Evolutionary conservation across 2,888 invertebrate genomes (phyloP), one percentile per base, ranked within the genome.

Genomic region (Anticlea derivata): DNA sequence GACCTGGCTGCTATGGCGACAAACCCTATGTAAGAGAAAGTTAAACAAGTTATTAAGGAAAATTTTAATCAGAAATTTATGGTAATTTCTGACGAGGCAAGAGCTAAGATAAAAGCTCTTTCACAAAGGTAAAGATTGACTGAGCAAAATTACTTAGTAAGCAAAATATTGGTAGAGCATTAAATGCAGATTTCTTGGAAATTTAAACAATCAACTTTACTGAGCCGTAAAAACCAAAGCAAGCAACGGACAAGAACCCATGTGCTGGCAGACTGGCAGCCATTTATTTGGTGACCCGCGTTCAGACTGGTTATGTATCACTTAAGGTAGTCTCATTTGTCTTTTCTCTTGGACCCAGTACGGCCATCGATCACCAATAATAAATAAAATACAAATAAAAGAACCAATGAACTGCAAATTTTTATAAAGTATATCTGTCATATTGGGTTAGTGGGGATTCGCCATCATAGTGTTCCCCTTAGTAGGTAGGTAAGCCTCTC

Each of bases 51-150:
- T 67, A 59, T 65, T 66, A 63, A 66, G 63, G 68, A 69, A 73
- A 71, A 75, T 75, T 73, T 75, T 73, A 73, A 79, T 78, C 73
- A 68, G 50, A 60, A 70, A 61, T 75, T 77, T 75, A 80, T 80
- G 80, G 48, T 73, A 78, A 82, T 81, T 74, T 65, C 31, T 59
- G 60, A 63, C 40, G 55, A 55, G 58, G 57, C 49, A 58, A 59
- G 61, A 47, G 46, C 39, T 31, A 50, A 38, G 55, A 66, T 69
- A 63, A 68, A 67, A 71, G 62, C 65, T 65, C 57, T 60, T 66
- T 67, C 60, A 60, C 65, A 65, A 72, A 67, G 58, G 62, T 62
- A 63, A 71, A 70, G 65, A 76, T 73, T 75, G 65, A 74, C 68
- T 60, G 51, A 65, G 59, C 41, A 48, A 63, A 73, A 73, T 73